Percentiles rank a stretch among this genome's conserved stretches.
These are phyloP conservation scores for Aleiodes sp. DNA, from an alignment of 1,140 invertebrate genomes.

Conservation along the genomic window DNA sequence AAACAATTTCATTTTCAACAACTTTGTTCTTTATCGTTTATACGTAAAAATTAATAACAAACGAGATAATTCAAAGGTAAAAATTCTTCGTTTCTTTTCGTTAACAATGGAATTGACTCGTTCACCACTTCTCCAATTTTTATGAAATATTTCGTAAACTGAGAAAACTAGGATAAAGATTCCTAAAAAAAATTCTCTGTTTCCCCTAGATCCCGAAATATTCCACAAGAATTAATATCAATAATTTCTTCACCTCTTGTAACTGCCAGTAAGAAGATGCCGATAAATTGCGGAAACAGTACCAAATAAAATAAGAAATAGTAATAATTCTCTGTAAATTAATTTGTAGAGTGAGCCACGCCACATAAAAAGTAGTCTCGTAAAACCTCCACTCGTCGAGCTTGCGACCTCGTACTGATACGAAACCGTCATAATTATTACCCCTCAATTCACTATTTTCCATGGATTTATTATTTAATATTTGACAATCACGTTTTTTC, in stretches of 20 bases:
- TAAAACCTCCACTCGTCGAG: conserved; percentile 76
- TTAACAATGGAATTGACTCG: too few species aligned
- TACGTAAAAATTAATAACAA: too few species aligned
- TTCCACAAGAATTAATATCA: conserved; percentile 30
- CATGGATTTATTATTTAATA: not conserved
- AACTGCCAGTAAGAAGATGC: conserved; percentile 67
- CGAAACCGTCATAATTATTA: conserved; percentile 74
- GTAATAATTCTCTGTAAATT: conserved; percentile 75
- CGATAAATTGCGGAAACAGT: conserved; percentile 73
- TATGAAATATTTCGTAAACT: too few species aligned
- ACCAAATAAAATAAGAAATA: conserved; percentile 72
- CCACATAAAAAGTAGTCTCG: conserved; percentile 78
- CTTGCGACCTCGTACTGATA: conserved; percentile 81
- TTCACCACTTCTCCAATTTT: too few species aligned
- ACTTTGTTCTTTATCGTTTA: too few species aligned
- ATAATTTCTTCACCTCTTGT: conserved; percentile 67
- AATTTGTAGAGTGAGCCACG: conserved; percentile 80
- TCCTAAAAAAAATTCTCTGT: too few species aligned
- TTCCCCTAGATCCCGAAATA: too few species aligned
- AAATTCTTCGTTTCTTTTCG: too few species aligned
- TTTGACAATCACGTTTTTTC: conserved; percentile 3
- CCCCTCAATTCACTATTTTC: not conserved
- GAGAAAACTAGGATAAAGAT: too few species aligned
- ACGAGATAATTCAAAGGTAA: too few species aligned
- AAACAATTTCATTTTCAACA: too few species aligned